A percentile compares a stretch with the other conserved stretches of the same genome.
These are phyloP conservation scores for Nephila pilipes DNA, from an alignment of 1,140 invertebrate genomes.

Conservation along the genomic window DNA sequence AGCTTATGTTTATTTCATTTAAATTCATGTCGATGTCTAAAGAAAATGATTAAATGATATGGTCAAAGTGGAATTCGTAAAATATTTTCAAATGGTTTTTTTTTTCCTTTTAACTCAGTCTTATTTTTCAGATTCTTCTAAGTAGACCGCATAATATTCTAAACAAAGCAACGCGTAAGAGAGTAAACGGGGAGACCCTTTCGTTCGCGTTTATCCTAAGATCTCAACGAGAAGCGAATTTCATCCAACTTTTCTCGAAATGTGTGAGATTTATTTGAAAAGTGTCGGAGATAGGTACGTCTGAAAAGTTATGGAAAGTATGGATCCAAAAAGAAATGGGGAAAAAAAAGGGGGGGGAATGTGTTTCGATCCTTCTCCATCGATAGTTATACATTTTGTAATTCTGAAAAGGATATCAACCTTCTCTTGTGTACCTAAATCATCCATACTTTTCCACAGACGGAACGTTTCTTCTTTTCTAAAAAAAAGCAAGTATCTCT, in stretches of 20 bases:
- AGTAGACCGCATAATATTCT: too few species aligned
- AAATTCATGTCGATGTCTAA: too few species aligned
- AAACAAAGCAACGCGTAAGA: too few species aligned
- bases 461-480: neutral
- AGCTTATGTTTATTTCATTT: too few species aligned
- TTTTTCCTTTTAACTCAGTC: too few species aligned
- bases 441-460: neutral
- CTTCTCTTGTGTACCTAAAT: neutral
- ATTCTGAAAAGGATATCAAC: neutral
- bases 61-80: too few species aligned
- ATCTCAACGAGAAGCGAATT: neutral
- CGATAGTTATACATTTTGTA: conserved; percentile 4
- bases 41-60: too few species aligned
- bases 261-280: neutral
- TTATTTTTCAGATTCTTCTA: too few species aligned
- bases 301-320: neutral
- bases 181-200: too few species aligned
- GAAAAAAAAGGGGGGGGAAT: neutral
- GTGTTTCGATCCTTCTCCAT: neutral
- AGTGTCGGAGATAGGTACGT: neutral
- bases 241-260: neutral
- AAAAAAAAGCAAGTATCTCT: neutral
- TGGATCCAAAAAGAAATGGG: neutral
- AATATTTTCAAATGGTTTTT: too few species aligned
- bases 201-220: too few species aligned